phyloP scores from a whole-genome alignment of 2,888 invertebrate species.

The Operophtera brumata region DNA sequence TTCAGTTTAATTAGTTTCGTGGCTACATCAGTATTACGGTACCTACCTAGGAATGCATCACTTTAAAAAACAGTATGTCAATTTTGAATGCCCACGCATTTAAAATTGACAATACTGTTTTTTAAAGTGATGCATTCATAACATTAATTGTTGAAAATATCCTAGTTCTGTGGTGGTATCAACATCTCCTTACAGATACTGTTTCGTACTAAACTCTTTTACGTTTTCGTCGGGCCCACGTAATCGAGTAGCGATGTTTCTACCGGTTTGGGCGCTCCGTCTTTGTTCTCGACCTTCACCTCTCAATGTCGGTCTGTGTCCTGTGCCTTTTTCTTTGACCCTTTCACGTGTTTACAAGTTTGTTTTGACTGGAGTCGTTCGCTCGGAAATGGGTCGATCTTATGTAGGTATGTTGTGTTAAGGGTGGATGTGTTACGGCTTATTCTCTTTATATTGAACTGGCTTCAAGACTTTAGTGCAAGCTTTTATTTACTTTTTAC shows the following conservation, averaged over 20 bases:
- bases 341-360: slow-evolving; percentile 37
- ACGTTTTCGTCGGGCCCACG: slow-evolving; percentile 57
- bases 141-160: no score
- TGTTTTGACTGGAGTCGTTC: slow-evolving; percentile 28
- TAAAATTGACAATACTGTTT: no score
- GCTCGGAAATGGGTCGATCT: slow-evolving; percentile 8
- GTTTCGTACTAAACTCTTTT: slow-evolving; percentile 49
- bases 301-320: slow-evolving; percentile 43
- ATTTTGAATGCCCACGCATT: no score
- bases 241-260: slow-evolving; percentile 67
- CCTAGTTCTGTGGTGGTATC: slow-evolving; percentile 1
- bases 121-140: no score
- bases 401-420: slow-evolving; percentile 1
- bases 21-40: no score
- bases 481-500: not conserved
- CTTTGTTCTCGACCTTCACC: slow-evolving; percentile 66
- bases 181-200: slow-evolving; percentile 49
- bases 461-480: not conserved
- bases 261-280: slow-evolving; percentile 28
- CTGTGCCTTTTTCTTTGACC: slow-evolving; percentile 42
- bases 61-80: no score
- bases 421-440: not conserved
- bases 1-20: no score
- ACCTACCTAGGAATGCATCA: no score
- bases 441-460: not conserved